These are phyloP conservation scores for Phyllostomus hastatus DNA, from an alignment of 2,113 vertebrate genomes.

Conservation along the genomic window DNA sequence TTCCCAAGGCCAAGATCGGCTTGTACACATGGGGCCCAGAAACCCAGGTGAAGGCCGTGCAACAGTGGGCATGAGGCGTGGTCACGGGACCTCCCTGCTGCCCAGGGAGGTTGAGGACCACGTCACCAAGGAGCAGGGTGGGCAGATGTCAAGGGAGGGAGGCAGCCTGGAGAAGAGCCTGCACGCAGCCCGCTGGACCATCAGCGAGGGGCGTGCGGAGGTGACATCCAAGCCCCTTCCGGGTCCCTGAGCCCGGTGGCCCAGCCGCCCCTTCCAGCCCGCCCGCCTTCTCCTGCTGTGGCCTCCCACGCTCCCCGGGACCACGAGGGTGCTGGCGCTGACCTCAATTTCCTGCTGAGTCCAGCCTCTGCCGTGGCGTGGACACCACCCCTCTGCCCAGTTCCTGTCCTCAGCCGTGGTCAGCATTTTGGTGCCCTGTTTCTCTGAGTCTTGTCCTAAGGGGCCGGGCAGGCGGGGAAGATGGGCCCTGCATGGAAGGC, in stretches of 20 bases:
- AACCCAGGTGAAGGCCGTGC: too few relatives aligned
- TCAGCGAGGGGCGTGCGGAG: neutral
- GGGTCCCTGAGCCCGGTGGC: neutral
- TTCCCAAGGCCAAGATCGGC: neutral
- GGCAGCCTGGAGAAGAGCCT: neutral
- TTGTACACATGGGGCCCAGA: too few relatives aligned
- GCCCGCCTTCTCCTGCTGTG: neutral
- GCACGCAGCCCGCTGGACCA: neutral
- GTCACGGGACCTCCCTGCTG: neutral
- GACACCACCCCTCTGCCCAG: too few relatives aligned
- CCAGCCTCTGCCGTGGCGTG: neutral
- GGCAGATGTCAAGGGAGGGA: neutral
- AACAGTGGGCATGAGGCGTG: too few relatives aligned
- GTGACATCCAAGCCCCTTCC: neutral
- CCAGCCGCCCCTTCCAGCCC: too few relatives aligned
- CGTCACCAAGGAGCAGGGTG: neutral
- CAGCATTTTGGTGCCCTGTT: neutral
- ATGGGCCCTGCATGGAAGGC: neutral
- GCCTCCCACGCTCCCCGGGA: too few relatives aligned
- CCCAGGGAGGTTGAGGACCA: neutral
- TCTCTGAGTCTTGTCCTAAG: neutral
- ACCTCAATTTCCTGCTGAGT: neutral
- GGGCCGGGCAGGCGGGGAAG: neutral
- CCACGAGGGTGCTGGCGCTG: neutral
- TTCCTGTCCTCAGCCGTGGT: neutral